Evolutionary conservation across 2,888 invertebrate genomes (phyloP).

Genomic region (Heliconius cydno): DNA sequence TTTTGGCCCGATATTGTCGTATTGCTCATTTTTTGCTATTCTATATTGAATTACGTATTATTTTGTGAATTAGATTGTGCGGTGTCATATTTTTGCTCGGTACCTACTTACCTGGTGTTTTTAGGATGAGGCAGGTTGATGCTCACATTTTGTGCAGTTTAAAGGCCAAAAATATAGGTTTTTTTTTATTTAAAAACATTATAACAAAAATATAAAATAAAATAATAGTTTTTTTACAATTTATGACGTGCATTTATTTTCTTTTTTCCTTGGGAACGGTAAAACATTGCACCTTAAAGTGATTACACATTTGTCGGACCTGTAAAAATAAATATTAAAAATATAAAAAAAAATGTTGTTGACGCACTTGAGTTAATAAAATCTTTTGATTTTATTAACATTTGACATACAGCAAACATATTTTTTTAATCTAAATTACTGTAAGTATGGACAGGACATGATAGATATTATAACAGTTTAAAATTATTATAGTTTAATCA

Average conservation of each 20-base stretch:
- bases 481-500: too few species aligned
- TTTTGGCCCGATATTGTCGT: conserved; percentile 67
- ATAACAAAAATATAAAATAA: conserved; percentile 10
- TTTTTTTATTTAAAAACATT: conserved; percentile 26
- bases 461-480: too few species aligned
- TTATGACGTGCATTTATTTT: conserved; percentile 52
- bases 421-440: not conserved
- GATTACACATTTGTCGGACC: conserved; percentile 96
- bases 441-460: too few species aligned
- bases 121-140: conserved; percentile 71
- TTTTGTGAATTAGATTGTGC: conserved; percentile 82
- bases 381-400: too few species aligned
- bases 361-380: not conserved
- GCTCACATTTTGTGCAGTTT: conserved; percentile 33
- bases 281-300: conserved; percentile 94
- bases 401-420: not conserved
- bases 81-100: conserved; percentile 77
- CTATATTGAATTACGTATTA: conserved; percentile 80
- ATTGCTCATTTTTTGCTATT: conserved; percentile 80
- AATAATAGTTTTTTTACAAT: not conserved
- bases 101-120: conserved; percentile 64
- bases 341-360: not conserved
- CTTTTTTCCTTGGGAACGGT: conserved; percentile 64
- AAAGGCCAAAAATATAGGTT: not conserved
- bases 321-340: conserved; percentile 58